Conservation (phyloP, 2,888 invertebrate genomes). For the Abscondita cerata region DNA sequence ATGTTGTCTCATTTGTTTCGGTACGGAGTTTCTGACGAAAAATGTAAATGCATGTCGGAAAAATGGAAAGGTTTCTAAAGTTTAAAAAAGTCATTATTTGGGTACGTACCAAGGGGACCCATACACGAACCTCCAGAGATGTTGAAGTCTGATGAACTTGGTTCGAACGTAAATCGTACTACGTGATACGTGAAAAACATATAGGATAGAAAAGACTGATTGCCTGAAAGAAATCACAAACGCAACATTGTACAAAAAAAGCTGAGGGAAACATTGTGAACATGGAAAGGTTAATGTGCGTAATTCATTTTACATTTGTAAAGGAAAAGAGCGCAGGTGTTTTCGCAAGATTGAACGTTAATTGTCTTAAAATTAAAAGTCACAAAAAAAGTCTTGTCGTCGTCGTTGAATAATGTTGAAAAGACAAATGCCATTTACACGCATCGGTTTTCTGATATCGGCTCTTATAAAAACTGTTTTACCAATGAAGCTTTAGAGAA, state of each 20-base stretch:
- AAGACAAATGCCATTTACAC: constrained; percentile 18
- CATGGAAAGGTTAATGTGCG: constrained; percentile 31
- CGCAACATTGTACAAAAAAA: constrained; percentile 25
- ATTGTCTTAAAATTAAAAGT: too few relatives aligned
- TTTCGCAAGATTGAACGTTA: too few relatives aligned
- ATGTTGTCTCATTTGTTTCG: too few relatives aligned
- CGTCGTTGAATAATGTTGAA: background rate
- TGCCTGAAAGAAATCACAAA: constrained; percentile 28
- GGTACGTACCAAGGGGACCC: background rate
- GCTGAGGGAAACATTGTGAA: constrained; percentile 30
- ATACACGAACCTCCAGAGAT: constrained; percentile 1
- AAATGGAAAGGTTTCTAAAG: background rate
- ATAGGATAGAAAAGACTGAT: constrained; percentile 28
- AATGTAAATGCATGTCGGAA: background rate
- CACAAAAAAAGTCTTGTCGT: background rate
- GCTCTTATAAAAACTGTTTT: constrained; percentile 11
- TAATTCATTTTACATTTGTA: constrained; percentile 25
- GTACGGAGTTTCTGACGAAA: too few relatives aligned
- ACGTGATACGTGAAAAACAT: constrained; percentile 29
- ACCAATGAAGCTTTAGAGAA: constrained; percentile 22
- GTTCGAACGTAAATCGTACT: constrained; percentile 27
- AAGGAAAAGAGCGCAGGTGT: background rate
- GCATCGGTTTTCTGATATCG: constrained; percentile 8
- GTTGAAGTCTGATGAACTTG: constrained; percentile 26
- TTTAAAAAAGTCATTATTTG: constrained; percentile 6